Base-by-base conservation (phyloP, 2,797 vertebrate species). In the Eurystomus glaucurus region DNA sequence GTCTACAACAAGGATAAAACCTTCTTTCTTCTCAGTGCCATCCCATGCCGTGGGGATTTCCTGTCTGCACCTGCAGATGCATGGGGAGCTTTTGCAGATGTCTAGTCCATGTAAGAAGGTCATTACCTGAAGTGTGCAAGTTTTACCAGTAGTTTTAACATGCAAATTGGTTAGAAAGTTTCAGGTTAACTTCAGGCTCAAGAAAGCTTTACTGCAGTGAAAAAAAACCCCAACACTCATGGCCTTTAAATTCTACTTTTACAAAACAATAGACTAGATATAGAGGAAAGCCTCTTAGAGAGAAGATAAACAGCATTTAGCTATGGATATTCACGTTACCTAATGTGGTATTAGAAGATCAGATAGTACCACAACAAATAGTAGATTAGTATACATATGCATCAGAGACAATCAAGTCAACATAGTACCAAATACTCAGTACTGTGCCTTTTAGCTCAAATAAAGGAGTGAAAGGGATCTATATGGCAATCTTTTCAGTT, bases 41-140 rank as follows among this genome's bases (percentile, higher is more conserved):
- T 71, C 21, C 29, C 1, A 1, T 6, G 43, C 13, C 3, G 22
- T 1, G 0, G n/a, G 22, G 26, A 48, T 15, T n/a, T 66, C 20
- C 16, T 18, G 7, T 21, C n/a, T 64, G 45, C 19, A 28, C 7
- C 21, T 52, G 6, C 26, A 37, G 25, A 51, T 26, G 33, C 9
- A 0, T 46, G 17, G 15, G 50, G 25, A 85, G 20, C 29, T 52
- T 72, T 52, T 9, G 17, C 28, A 81, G 31, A 55, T 13, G 23
- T 43, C 33, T 77, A 6, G 7, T 2, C 39, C 28, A 17, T 18
- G 15, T 57, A 64, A 60, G 6, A 58, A 25, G 31, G 29, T 48
- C 39, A 20, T 41, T 22, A 55, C 7, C 31, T 68, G 13, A 35
- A n/a, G 25, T 6, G 7, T 25, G 19, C 26, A 48, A 66, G 33